Conservation (phyloP, 1,140 invertebrate species). For the Planococcus citri region DNA sequence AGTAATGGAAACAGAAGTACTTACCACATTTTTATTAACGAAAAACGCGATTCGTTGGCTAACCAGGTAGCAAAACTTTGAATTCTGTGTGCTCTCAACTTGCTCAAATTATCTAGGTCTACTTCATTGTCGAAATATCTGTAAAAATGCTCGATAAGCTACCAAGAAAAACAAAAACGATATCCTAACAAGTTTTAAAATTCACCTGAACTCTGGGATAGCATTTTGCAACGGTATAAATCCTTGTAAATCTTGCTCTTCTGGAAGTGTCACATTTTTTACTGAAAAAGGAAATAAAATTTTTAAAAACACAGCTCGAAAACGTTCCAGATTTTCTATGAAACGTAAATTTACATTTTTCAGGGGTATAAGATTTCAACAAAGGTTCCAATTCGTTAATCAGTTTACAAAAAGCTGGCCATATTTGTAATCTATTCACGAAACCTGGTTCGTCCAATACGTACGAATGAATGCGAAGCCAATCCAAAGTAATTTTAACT, state of each 20-base stretch:
- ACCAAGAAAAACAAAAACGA: not conserved
- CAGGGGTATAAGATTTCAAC: conserved; percentile 22
- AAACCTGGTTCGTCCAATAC: conserved; percentile 46
- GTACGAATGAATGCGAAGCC: conserved; percentile 46
- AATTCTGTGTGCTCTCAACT: conserved; percentile 28
- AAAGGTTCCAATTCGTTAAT: conserved; percentile 49
- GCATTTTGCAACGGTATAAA: conserved; percentile 57
- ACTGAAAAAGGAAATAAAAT: conserved; percentile 39
- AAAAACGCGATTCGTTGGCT: not conserved
- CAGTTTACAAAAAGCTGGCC: conserved; percentile 61
- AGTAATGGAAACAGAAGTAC: not conserved
- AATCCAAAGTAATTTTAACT: conserved; percentile 63
- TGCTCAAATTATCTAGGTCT: conserved; percentile 31
- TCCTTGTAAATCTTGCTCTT: conserved; percentile 65
- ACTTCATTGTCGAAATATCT: conserved; percentile 27
- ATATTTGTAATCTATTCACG: conserved; percentile 53
- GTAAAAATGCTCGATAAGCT: not conserved
- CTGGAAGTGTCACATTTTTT: conserved; percentile 51
- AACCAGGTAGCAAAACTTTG: not conserved
- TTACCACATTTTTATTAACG: not conserved
- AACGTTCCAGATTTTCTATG: not conserved
- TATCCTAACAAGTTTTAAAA: not conserved
- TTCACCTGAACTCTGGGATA: conserved; percentile 41
- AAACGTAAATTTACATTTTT: conserved; percentile 22
- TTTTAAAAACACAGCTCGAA: conserved; percentile 22